A percentile compares a stretch with the other conserved stretches of the same genome.
Evolutionary conservation across 2,113 vertebrate species (phyloP).

Genomic region (Dinomys branickii): DNA sequence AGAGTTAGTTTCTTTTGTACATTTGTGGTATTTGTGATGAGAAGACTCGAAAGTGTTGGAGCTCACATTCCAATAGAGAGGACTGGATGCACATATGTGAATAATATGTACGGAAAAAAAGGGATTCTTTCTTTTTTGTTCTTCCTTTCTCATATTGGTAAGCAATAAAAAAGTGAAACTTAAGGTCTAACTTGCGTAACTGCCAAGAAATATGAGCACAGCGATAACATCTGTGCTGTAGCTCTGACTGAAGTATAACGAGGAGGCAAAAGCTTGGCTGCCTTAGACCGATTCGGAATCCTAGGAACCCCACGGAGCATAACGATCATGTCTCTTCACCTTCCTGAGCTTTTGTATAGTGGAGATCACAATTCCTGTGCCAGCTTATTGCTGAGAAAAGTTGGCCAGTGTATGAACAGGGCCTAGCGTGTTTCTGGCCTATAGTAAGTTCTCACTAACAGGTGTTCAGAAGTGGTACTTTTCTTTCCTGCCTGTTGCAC

Average conservation of each 20-base stretch:
- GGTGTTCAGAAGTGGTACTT: background rate
- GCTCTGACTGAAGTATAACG: background rate
- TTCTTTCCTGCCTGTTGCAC: background rate
- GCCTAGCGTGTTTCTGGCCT: background rate
- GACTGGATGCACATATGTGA: constrained; percentile 51
- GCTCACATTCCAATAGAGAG: background rate
- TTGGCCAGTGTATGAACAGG: background rate
- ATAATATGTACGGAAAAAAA: constrained; percentile 63
- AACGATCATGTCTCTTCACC: background rate
- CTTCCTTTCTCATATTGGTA: constrained; percentile 60
- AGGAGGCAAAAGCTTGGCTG: background rate
- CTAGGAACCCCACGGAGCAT: background rate
- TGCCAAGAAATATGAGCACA: constrained; percentile 1
- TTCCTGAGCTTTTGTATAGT: background rate
- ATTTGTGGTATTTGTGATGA: constrained; percentile 10
- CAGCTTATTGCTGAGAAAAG: background rate
- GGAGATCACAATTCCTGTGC: background rate
- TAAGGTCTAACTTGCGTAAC: constrained; percentile 35
- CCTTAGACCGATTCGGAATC: background rate
- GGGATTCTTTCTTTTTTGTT: constrained; percentile 56
- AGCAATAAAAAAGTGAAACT: constrained; percentile 64
- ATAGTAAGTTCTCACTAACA: background rate
- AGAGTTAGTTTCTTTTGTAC: background rate
- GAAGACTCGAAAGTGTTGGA: background rate
- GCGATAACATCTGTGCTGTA: constrained; percentile 11